Evolutionary conservation across 2,113 vertebrate genomes (phyloP).

Genomic region (Oreochromis niloticus): DNA sequence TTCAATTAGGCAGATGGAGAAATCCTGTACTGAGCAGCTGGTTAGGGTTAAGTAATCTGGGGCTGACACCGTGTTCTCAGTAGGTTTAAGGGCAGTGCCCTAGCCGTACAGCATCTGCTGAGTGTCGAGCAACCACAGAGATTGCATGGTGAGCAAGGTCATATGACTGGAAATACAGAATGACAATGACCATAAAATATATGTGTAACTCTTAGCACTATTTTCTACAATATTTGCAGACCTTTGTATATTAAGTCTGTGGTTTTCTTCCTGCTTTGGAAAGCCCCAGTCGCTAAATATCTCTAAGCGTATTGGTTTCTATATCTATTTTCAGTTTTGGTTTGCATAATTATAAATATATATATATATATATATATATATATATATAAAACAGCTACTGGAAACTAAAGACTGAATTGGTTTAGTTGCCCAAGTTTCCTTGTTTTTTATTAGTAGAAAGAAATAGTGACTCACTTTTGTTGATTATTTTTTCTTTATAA

Average conservation of each 20-base stretch:
- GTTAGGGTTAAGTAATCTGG: conserved; percentile 16
- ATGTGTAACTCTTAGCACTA: not conserved
- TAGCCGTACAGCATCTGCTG: not conserved
- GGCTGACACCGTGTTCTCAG: not conserved
- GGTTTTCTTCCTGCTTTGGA: not conserved
- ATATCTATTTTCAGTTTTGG: not conserved
- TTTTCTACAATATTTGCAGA: not conserved
- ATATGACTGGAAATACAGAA: not conserved
- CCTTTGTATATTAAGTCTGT: not conserved
- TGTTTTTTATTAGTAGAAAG: not conserved
- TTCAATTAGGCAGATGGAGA: not conserved
- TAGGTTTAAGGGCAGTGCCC: not conserved
- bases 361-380: too few species aligned
- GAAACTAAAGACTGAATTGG: not conserved
- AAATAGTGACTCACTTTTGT: not conserved
- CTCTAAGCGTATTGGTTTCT: not conserved
- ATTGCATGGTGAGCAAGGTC: not conserved
- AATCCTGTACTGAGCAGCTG: not conserved
- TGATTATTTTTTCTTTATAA: not conserved
- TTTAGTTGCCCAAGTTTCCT: not conserved
- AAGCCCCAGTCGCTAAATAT: not conserved
- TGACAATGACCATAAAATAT: not conserved
- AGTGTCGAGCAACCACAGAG: not conserved
- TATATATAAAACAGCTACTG: fast-evolving
- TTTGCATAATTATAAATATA: not conserved